Evolutionary conservation across 2,113 vertebrate genomes (phyloP).

Genomic region (Ceyx margarethae): DNA sequence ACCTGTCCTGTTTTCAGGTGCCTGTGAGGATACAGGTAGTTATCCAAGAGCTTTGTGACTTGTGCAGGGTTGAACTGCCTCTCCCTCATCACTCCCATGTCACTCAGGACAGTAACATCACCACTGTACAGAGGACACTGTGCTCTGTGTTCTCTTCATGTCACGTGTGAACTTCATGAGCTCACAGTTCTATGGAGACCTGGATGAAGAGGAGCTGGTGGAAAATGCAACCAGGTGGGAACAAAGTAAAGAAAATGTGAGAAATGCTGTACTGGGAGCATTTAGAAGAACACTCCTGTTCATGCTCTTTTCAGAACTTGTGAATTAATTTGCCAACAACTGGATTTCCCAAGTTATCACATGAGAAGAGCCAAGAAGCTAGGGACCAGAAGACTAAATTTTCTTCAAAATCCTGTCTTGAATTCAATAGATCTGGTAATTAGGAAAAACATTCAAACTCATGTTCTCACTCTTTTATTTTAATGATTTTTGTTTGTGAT

Average conservation of each 20-base stretch:
- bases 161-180: background rate
- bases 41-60: background rate
- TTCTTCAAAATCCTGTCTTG: background rate
- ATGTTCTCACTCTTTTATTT: background rate
- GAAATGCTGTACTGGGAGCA: background rate
- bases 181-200: background rate
- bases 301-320: background rate
- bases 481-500: background rate
- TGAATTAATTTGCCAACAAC: background rate
- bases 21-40: background rate
- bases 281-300: background rate
- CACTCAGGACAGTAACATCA: background rate
- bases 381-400: background rate
- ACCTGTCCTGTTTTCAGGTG: background rate
- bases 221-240: background rate
- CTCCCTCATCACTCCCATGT: background rate
- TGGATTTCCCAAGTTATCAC: background rate
- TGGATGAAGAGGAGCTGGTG: background rate
- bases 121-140: background rate
- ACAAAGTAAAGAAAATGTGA: background rate
- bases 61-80: background rate
- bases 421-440: background rate
- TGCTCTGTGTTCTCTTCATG: background rate
- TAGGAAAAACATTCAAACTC: background rate
- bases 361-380: background rate